A percentile compares a stretch with the other conserved stretches of the same genome.
Conservation (phyloP, 2,888 invertebrate species). For the Lasioglossum malachurum region DNA sequence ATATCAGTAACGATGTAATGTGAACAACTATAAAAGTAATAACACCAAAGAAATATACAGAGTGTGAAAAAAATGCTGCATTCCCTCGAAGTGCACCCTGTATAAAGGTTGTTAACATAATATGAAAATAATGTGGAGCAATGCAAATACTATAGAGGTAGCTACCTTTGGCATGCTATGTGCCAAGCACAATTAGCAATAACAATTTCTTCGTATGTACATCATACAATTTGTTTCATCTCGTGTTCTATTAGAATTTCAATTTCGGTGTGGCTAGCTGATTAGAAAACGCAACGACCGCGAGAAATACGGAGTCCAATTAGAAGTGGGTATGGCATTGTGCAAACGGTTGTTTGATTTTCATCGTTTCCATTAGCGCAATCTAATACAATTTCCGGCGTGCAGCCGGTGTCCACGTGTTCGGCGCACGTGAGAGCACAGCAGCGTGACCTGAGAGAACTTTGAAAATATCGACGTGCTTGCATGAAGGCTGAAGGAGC, state of each 20-base stretch:
- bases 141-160: too few species aligned
- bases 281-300: background rate
- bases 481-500: background rate
- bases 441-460: background rate
- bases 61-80: too few species aligned
- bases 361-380: background rate
- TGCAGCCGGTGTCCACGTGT: conserved; percentile 1
- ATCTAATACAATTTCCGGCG: background rate
- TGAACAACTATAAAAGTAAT: background rate
- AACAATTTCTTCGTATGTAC: too few species aligned
- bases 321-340: background rate
- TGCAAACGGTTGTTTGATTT: background rate
- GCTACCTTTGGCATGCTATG: background rate
- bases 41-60: background rate
- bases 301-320: background rate
- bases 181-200: too few species aligned
- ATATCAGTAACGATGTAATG: background rate
- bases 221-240: too few species aligned
- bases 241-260: too few species aligned
- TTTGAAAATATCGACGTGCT: conserved; percentile 26
- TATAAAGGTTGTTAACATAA: too few species aligned
- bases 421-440: background rate
- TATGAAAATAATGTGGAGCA: too few species aligned
- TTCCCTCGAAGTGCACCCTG: too few species aligned
- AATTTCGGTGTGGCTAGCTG: too few species aligned